Conservation (phyloP, 2,888 invertebrate genomes). For the Laothoe populi region DNA sequence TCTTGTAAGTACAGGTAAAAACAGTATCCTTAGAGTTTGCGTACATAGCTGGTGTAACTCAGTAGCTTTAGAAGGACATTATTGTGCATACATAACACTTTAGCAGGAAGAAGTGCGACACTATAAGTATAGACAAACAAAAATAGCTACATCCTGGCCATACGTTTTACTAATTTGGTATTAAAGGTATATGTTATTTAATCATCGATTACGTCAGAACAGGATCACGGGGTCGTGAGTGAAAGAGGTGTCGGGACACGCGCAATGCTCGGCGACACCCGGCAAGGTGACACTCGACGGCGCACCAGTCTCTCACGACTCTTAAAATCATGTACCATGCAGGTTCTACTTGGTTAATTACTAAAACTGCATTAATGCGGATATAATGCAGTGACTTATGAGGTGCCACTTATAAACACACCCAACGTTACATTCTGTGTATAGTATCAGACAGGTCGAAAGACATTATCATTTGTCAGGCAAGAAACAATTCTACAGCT, state of each 20-base stretch:
- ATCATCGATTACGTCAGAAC: not conserved
- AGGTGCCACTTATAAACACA: not conserved
- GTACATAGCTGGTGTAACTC: no score
- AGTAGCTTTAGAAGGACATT: no score
- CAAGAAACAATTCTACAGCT: not conserved
- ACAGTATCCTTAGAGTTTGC: no score
- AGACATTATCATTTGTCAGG: not conserved
- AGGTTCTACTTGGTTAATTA: not conserved
- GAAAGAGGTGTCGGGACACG: slow-evolving; percentile 11
- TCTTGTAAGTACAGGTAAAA: no score
- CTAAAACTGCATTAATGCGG: not conserved
- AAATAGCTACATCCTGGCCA: no score
- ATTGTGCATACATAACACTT: no score
- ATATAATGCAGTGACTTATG: not conserved
- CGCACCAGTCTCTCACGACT: slow-evolving; percentile 14
- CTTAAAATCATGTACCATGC: not conserved
- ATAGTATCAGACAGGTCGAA: not conserved
- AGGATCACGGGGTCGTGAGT: slow-evolving; percentile 10
- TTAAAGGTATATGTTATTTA: not conserved
- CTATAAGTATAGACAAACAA: no score
- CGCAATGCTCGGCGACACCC: not conserved
- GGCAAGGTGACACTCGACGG: slow-evolving; percentile 8
- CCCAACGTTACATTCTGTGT: not conserved
- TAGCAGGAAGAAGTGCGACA: no score
- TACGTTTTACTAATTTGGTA: no score